phyloP scores from a whole-genome alignment of 1,140 invertebrate genomes.

The Trichonephila inaurata region DNA sequence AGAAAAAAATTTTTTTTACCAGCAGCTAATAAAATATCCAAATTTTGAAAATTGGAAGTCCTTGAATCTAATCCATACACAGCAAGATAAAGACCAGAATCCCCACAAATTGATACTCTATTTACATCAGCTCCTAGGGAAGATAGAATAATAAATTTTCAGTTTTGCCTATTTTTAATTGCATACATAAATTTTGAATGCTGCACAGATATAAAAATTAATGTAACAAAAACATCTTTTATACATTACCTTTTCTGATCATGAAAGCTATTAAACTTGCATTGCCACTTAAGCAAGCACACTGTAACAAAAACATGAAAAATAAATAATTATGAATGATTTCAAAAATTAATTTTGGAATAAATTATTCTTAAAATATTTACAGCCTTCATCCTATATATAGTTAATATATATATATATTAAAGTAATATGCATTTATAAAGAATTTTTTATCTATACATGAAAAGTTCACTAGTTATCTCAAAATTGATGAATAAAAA shows the following conservation, averaged over 20 bases:
- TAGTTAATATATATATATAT: too few relatives aligned
- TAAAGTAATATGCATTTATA: too few relatives aligned
- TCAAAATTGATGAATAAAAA: too few relatives aligned
- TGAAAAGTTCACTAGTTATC: too few relatives aligned
- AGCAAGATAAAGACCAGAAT: constrained; percentile 25
- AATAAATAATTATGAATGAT: too few relatives aligned
- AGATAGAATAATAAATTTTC: neutral
- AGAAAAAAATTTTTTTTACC: neutral
- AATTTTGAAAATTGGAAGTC: neutral
- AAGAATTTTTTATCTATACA: too few relatives aligned
- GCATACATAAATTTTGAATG: neutral
- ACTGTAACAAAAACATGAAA: neutral
- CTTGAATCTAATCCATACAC: neutral
- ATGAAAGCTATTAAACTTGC: constrained; percentile 16
- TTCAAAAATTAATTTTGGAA: too few relatives aligned
- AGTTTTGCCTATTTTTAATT: neutral
- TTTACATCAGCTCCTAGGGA: neutral
- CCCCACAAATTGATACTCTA: neutral
- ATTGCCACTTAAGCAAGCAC: constrained; percentile 39
- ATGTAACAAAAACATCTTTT: neutral
- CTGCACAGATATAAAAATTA: neutral
- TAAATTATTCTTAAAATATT: too few relatives aligned
- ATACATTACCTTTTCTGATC: neutral
- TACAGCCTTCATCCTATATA: too few relatives aligned
- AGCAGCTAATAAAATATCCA: constrained; percentile 19